Percentiles rank a stretch among this genome's conserved stretches.
Evolutionary conservation across 2,888 invertebrate genomes (phyloP).

Genomic region (Steinernema scapterisci): DNA sequence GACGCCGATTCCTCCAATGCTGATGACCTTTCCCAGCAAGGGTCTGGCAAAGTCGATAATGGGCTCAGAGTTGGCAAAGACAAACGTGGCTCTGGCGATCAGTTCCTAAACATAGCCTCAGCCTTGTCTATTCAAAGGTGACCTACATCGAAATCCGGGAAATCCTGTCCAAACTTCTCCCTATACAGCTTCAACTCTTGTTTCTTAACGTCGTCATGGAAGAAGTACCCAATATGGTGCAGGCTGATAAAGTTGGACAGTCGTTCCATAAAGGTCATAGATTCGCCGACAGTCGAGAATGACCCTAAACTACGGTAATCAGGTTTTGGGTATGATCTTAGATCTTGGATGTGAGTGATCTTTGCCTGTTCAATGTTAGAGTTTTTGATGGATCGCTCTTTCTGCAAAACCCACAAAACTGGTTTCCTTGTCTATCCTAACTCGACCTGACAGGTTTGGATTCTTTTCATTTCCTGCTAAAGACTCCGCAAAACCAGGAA

Average conservation of each 20-base stretch:
- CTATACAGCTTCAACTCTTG: background rate
- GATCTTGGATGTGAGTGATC: no score
- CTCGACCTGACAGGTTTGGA: no score
- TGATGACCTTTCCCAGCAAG: background rate
- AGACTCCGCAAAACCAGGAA: no score
- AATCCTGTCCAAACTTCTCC: background rate
- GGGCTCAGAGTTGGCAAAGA: conserved; percentile 13
- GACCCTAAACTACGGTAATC: no score
- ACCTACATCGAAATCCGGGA: background rate
- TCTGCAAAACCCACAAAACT: no score
- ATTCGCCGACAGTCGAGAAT: background rate
- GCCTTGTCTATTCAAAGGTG: background rate
- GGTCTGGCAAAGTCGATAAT: conserved; percentile 16
- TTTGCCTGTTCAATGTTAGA: no score
- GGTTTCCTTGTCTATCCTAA: no score
- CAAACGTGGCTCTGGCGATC: background rate
- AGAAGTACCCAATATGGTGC: background rate
- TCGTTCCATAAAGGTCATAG: background rate
- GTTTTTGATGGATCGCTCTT: no score
- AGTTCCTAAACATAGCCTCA: background rate
- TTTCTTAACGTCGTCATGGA: background rate
- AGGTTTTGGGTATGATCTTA: no score
- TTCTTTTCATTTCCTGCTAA: no score
- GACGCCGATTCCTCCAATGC: conserved; percentile 22
- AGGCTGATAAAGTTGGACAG: background rate